Base-by-base conservation (phyloP, 2,797 vertebrate genomes). In the Phataginus tricuspis region DNA sequence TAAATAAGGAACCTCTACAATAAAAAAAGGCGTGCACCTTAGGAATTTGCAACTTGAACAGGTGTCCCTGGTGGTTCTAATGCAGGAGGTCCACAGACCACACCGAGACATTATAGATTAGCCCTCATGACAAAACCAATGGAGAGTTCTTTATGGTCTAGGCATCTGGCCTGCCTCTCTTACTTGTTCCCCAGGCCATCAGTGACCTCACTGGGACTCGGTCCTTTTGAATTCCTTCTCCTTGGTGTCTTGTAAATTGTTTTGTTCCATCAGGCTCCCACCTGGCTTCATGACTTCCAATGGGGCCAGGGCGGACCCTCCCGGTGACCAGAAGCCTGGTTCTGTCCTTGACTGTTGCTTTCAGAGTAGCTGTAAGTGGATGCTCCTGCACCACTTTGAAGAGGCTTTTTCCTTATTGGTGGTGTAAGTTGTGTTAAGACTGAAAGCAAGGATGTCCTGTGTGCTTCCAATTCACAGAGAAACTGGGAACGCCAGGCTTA, bases 341-440 rank as follows among this genome's bases (percentile, higher is more conserved):
- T 61, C 82, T 25, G 10, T 37, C 16, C 83, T 63, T 39, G 53
- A 34, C 2, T 11, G 13, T 25, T 11, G 15, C 39, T 39, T 8
- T 59, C 63, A 19, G 6, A 0, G 4, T 19, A 49, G 45, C n/a
- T 16, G 0, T 6, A 25, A 57, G 25, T 2, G 14, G 18, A 37
- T 21, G 7, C 14, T n/a, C n/a, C 49, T 4, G 7, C 16, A 6
- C n/a, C 21, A 16, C 29, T 61, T 83, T 4, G 29, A 45, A 55
- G 29, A 72, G 21, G 6, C 15, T 53, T 78, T 82, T 31, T 72
- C 39, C 64, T 79, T 39, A 29, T 2, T 42, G 29, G 25, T 75
- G 71, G 29, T 18, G 4, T 18, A 14, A 14, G 2, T 37, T 68
- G 13, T 1, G 2, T 27, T 45, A 71, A 63, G 12, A 18, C 2